Evolutionary conservation across 2,113 vertebrate genomes (phyloP), one percentile per base, ranked within the genome.

Genomic region (Etheostoma spectabile): DNA sequence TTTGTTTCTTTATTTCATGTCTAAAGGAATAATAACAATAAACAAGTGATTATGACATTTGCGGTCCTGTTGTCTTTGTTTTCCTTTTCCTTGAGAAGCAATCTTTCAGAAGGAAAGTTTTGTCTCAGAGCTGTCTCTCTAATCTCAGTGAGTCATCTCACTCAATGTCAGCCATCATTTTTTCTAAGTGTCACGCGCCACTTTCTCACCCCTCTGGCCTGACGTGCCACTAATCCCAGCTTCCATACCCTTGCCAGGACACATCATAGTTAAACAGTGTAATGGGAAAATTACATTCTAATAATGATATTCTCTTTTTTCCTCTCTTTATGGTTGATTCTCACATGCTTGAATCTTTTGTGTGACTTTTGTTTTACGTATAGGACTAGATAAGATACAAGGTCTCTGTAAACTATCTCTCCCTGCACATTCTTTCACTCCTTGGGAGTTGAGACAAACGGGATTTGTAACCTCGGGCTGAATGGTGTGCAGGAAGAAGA

Each of bases 1-100:
- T 16, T n/a, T 87, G 35, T 89, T 88, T 88, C 90, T 83, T 94
- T 92, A 90, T 93, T 93, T 93, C 84, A 91, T 93, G 92, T 92
- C 83, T 88, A 85, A 88, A 88, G 57, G 87, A 86, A 93, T 90
- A 94, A 86, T 90, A 93, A 91, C 86, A 94, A 93, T 93, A 94
- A 94, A 94, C 82, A 86, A 83, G 82, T 60, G 67, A 91, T 90
- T 79, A 86, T 71, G 87, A 85, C 82, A 60, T 70, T 74, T 62
- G 51, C 53, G 62, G 67, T 69, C 60, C 27, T 49, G 51, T 69
- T 51, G 69, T 81, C 48, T 51, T 63, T 30, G 59, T 60, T 67
- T 72, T 52, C 35, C 55, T 13, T 16, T n/a, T 79, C 45, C 71
- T 22, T 0, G 7, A 46, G 45, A 19, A 38, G 48, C 45, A 61